Conservation (phyloP, 2,797 vertebrate species). For the Apogon talboti region DNA sequence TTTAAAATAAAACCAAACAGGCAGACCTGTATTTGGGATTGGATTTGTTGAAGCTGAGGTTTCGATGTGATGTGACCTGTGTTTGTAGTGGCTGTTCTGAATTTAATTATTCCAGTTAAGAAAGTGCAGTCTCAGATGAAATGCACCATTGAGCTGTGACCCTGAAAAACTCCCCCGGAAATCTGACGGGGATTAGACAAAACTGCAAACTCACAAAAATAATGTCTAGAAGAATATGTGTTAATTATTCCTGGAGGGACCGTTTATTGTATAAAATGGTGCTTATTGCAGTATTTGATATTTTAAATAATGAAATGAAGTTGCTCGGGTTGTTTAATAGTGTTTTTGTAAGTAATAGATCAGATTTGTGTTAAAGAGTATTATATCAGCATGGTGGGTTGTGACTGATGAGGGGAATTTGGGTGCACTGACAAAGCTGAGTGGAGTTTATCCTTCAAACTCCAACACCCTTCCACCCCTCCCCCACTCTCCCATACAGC, state of each 20-base stretch:
- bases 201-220: constrained; percentile 15
- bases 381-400: constrained; percentile 15
- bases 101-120: constrained; percentile 18
- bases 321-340: constrained; percentile 14
- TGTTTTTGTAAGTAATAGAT: constrained; percentile 6
- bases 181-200: background rate
- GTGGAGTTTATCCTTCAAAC: constrained; percentile 49
- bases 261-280: constrained; percentile 22
- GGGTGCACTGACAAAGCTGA: constrained; percentile 43
- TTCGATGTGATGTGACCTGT: constrained; percentile 8
- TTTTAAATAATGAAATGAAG: constrained; percentile 33
- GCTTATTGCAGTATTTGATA: constrained; percentile 38
- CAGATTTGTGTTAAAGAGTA: constrained; percentile 20
- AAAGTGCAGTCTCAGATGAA: constrained; percentile 1
- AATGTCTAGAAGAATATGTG: constrained; percentile 6
- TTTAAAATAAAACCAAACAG: background rate
- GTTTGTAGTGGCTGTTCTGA: background rate
- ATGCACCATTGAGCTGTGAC: constrained; percentile 1
- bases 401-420: constrained; percentile 32
- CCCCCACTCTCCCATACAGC: constrained; percentile 33
- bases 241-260: constrained; percentile 23
- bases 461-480: constrained; percentile 40
- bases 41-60: constrained; percentile 7
- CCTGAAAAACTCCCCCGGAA: too few relatives aligned
- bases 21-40: constrained; percentile 10